A percentile compares a stretch with the other conserved stretches of the same genome.
These are phyloP conservation scores for Glareola pratincola DNA, from an alignment of 2,113 vertebrate species.

Conservation along the genomic window DNA sequence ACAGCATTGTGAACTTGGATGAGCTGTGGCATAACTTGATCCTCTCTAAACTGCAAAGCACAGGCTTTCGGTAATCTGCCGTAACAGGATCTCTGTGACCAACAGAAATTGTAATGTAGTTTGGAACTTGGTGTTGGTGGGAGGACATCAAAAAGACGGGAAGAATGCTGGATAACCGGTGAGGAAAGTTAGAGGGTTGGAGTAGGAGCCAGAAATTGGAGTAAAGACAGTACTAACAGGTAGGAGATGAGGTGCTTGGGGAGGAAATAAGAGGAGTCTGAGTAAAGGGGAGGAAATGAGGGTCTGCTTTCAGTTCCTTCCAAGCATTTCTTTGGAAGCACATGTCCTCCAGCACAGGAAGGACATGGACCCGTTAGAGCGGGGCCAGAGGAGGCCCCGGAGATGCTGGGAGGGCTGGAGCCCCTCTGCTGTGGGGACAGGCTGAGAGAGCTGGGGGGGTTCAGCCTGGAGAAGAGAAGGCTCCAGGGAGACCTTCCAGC, in stretches of 20 bases:
- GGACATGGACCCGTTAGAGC: too few relatives aligned
- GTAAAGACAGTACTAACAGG: not conserved
- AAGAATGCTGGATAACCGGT: not conserved
- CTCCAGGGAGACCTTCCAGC: too few relatives aligned
- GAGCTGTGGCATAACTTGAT: not conserved
- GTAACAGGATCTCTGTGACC: not conserved
- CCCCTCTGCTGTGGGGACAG: too few relatives aligned
- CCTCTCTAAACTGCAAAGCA: not conserved
- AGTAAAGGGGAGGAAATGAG: not conserved
- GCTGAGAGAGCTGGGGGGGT: too few relatives aligned
- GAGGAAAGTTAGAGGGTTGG: not conserved
- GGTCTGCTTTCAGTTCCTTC: not conserved
- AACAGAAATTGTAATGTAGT: not conserved
- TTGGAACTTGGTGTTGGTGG: not conserved
- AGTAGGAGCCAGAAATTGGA: not conserved
- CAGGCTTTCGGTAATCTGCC: not conserved
- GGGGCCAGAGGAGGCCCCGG: too few relatives aligned
- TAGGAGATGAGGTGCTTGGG: not conserved
- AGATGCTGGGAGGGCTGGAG: too few relatives aligned
- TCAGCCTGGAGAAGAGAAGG: too few relatives aligned
- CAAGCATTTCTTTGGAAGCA: not conserved
- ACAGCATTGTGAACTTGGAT: accelerated
- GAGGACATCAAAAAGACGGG: not conserved
- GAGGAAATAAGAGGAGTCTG: not conserved
- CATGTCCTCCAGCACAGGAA: too few relatives aligned